Evolutionary conservation across 2,797 vertebrate genomes (phyloP).

Genomic region (Bradypodion pumilum): DNA sequence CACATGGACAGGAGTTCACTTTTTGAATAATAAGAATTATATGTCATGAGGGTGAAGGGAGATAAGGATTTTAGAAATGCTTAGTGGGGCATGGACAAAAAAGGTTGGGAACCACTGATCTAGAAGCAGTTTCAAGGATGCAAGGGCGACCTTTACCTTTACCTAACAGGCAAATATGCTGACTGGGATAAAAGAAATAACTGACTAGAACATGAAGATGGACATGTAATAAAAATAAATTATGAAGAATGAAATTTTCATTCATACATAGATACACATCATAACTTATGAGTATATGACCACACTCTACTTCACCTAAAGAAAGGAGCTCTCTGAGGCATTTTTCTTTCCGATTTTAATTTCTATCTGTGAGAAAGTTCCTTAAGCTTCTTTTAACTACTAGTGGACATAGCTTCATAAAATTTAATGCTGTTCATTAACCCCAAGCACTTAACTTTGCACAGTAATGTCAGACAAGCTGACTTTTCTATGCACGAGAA

Average conservation of each 20-base stretch:
- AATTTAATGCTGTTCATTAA: constrained; percentile 75
- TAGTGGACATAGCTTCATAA: constrained; percentile 71
- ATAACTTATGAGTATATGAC: constrained; percentile 52
- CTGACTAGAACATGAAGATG: neutral
- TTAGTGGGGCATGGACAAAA: too few species aligned
- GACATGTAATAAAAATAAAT: neutral
- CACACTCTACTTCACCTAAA: constrained; percentile 58
- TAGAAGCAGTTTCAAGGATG: too few species aligned
- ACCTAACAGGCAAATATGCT: too few species aligned
- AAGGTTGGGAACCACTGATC: too few species aligned
- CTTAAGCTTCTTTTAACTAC: constrained; percentile 70
- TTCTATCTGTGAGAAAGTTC: constrained; percentile 67
- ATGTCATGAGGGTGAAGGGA: too few species aligned
- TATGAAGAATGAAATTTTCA: too few species aligned
- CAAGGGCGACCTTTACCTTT: too few species aligned
- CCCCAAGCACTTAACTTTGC: constrained; percentile 71
- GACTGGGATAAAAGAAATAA: too few species aligned
- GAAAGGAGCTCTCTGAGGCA: constrained; percentile 57
- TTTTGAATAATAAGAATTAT: too few species aligned
- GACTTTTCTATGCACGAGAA: constrained; percentile 67
- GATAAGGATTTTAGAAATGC: too few species aligned
- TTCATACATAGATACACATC: too few species aligned
- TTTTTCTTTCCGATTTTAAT: constrained; percentile 64
- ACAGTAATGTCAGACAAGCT: constrained; percentile 69
- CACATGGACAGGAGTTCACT: too few species aligned